phyloP scores from a whole-genome alignment of 2,888 invertebrate genomes.

The Cephonodes hylas region DNA sequence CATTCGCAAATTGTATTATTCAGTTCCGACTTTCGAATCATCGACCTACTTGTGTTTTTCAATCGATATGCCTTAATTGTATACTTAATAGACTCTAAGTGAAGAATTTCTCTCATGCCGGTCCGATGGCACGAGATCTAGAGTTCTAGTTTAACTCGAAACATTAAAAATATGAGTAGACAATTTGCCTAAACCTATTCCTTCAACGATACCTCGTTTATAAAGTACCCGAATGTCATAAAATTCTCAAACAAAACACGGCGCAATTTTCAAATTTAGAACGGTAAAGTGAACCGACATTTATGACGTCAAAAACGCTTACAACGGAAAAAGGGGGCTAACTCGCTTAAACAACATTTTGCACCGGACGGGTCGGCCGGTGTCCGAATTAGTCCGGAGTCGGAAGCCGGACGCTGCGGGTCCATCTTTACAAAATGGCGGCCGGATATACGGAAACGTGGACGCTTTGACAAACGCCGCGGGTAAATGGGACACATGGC shows the following conservation, averaged over 20 bases:
- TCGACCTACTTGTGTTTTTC: not conserved
- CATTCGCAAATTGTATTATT: slow-evolving; percentile 12
- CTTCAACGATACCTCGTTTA: no score
- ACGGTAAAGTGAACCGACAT: slow-evolving; percentile 25
- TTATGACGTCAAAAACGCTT: slow-evolving; percentile 33
- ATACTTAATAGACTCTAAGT: no score
- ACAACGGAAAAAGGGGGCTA: slow-evolving; percentile 55
- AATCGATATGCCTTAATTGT: no score
- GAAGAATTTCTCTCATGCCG: no score
- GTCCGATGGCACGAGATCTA: no score
- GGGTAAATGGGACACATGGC: slow-evolving; percentile 65
- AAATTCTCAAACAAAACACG: not conserved
- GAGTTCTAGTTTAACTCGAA: no score
- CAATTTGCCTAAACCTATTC: no score
- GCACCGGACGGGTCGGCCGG: slow-evolving; percentile 54
- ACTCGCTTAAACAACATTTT: slow-evolving; percentile 76
- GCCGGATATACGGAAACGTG: slow-evolving; percentile 75
- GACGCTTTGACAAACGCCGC: slow-evolving; percentile 75
- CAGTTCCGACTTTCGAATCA: slow-evolving; percentile 10
- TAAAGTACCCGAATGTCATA: no score
- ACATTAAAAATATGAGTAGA: no score
- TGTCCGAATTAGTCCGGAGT: slow-evolving; percentile 57
- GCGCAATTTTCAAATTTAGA: slow-evolving; percentile 18
- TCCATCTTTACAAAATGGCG: slow-evolving; percentile 76
- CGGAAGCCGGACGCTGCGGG: slow-evolving; percentile 61